Evolutionary conservation across 2,888 invertebrate species (phyloP).

Genomic region (Aspidiotus destructor): DNA sequence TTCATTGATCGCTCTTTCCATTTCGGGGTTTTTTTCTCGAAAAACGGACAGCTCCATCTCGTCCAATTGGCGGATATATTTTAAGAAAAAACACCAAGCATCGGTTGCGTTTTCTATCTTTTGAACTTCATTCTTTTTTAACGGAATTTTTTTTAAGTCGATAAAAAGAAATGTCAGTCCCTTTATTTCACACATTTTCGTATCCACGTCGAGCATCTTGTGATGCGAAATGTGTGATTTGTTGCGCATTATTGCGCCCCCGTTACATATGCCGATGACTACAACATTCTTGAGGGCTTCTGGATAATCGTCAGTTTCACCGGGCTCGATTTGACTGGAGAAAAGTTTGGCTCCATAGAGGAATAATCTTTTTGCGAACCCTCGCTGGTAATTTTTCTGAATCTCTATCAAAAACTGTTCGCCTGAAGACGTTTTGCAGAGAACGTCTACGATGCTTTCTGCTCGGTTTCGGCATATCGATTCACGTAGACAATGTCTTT

Average conservation of each 20-base stretch:
- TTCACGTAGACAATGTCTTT: background rate
- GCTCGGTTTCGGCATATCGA: background rate
- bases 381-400: background rate
- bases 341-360: background rate
- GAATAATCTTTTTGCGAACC: background rate
- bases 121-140: background rate
- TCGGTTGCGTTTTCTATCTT: background rate
- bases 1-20: background rate
- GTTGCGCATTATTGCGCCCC: background rate
- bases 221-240: conserved; percentile 5
- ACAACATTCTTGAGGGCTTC: background rate
- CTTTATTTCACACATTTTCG: background rate
- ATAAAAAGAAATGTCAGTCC: background rate
- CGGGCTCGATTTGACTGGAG: background rate
- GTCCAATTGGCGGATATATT: background rate
- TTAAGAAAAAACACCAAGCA: background rate
- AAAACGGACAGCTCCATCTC: background rate
- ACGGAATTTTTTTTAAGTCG: background rate
- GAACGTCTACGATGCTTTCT: background rate
- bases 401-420: background rate
- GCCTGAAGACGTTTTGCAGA: background rate
- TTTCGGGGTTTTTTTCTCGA: background rate
- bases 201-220: background rate
- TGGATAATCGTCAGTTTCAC: background rate
- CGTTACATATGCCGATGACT: background rate